A percentile compares a stretch with the other conserved stretches of the same genome.
These are phyloP conservation scores for Gavia stellata DNA, from an alignment of 2,113 vertebrate genomes.

Conservation along the genomic window DNA sequence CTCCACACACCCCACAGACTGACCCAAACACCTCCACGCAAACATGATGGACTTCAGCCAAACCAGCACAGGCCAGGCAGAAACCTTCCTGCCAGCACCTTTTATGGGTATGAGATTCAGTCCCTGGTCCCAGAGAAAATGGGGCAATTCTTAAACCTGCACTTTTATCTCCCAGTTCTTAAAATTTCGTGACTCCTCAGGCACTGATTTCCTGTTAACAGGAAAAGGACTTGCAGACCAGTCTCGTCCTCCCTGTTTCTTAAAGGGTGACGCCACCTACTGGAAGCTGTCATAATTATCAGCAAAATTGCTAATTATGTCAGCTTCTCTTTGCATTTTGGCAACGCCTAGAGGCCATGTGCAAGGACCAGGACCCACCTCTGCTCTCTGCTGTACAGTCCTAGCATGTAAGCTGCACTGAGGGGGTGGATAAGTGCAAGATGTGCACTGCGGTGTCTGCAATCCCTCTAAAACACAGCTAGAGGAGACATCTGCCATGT, in stretches of 20 bases:
- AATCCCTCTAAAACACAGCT: background rate
- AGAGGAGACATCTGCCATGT: background rate
- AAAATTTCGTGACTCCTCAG: background rate
- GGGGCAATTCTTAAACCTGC: background rate
- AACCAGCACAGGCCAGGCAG: background rate
- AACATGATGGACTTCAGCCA: background rate
- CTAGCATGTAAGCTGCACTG: background rate
- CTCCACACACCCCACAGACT: background rate
- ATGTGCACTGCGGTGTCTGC: background rate
- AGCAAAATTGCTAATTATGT: background rate
- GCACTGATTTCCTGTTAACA: background rate
- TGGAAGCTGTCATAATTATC: background rate
- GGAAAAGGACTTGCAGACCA: background rate
- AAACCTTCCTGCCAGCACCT: background rate
- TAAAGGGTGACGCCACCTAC: constrained; percentile 30
- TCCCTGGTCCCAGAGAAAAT: background rate
- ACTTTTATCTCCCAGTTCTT: background rate
- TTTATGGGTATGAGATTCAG: background rate
- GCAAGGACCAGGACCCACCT: background rate
- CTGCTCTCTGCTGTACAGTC: background rate
- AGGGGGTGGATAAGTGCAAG: background rate
- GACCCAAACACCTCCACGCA: background rate
- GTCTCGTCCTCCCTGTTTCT: background rate
- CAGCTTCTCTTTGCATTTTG: background rate
- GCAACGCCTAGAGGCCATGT: rapidly evolving